These are phyloP conservation scores for Chelonoidis abingdonii DNA, from an alignment of 2,113 vertebrate genomes.

Conservation along the genomic window DNA sequence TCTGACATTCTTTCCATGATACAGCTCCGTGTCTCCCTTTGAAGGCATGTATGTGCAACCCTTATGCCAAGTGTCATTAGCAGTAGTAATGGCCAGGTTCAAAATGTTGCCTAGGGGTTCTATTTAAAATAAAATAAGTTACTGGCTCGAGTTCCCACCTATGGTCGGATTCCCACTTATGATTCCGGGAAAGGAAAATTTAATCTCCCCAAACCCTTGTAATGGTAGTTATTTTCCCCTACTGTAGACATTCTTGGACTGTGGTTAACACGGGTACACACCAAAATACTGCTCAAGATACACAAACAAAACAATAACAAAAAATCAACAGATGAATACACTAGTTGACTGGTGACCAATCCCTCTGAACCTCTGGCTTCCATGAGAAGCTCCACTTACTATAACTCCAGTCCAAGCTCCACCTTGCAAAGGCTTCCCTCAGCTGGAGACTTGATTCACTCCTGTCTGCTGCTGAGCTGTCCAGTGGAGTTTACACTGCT, in stretches of 20 bases:
- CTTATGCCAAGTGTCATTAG: not conserved
- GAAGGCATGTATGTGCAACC: not conserved
- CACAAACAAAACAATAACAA: not conserved
- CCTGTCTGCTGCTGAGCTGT: not conserved
- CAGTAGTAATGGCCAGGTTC: not conserved
- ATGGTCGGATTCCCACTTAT: not conserved
- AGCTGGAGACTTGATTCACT: not conserved
- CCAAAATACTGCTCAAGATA: fast-evolving
- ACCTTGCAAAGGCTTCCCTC: not conserved
- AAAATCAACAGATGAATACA: not conserved
- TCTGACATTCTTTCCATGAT: not conserved
- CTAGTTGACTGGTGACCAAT: not conserved
- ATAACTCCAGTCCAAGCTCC: not conserved
- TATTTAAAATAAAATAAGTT: not conserved
- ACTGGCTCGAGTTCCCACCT: fast-evolving
- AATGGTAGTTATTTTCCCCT: not conserved
- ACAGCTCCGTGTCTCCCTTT: not conserved
- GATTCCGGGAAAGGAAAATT: too few species aligned
- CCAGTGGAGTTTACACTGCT: fast-evolving
- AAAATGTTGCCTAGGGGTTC: not conserved
- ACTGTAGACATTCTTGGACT: fast-evolving
- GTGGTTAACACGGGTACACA: not conserved
- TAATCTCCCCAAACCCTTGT: not conserved
- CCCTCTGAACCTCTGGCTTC: not conserved
- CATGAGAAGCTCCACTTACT: not conserved